Evolutionary conservation across 2,113 vertebrate species (phyloP).

Genomic region (Gnathonemus longibarbis): DNA sequence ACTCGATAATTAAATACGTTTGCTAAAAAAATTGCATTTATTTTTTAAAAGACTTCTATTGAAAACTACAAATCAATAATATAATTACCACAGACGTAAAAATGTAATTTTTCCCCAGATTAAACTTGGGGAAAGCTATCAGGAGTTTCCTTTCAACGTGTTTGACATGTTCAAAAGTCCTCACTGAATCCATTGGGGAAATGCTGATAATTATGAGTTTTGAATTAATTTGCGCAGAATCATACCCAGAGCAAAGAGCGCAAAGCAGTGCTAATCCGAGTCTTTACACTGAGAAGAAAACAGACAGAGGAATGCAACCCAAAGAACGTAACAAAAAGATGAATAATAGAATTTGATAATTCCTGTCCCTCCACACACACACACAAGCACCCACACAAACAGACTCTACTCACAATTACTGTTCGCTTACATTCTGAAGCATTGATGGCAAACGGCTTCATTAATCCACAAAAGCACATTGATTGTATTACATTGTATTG

Average conservation of each 20-base stretch:
- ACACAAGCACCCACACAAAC: background rate
- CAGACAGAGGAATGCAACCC: background rate
- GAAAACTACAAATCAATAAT: background rate
- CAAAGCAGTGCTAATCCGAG: background rate
- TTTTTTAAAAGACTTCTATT: background rate
- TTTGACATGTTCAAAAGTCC: background rate
- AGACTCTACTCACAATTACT: background rate
- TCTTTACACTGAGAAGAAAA: background rate
- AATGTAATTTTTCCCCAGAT: background rate
- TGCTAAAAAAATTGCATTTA: background rate
- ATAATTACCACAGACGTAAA: background rate
- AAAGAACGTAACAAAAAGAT: background rate
- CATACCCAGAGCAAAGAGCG: background rate
- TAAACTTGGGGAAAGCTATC: background rate
- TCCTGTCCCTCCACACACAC: background rate
- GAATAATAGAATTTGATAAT: background rate
- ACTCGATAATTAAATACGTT: background rate
- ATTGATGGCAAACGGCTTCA: background rate
- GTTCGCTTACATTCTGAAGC: background rate
- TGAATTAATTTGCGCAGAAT: background rate
- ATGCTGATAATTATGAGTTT: conserved; percentile 8
- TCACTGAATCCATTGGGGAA: background rate
- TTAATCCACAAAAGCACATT: background rate
- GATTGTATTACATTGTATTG: background rate
- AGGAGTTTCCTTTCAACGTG: background rate